Conservation (phyloP, 2,888 invertebrate species). For the Conomelus anceps region DNA sequence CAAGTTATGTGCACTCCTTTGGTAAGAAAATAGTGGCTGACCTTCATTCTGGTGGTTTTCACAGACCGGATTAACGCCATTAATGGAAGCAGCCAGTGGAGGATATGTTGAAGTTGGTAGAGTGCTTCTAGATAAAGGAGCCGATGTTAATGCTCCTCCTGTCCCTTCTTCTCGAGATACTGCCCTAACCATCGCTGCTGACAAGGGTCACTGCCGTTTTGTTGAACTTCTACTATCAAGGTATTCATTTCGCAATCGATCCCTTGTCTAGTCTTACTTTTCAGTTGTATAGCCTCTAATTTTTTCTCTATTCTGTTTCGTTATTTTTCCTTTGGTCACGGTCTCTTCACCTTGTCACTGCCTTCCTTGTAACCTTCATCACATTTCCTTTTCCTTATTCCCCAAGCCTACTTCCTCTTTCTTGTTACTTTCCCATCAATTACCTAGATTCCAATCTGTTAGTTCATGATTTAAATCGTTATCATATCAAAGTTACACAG, state of each 20-base stretch:
- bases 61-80: constrained; percentile 90
- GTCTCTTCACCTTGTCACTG: neutral
- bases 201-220: constrained; percentile 95
- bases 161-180: constrained; percentile 97
- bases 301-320: neutral
- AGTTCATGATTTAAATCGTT: too few relatives aligned
- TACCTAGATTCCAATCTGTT: too few relatives aligned
- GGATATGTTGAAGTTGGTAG: constrained; percentile 98
- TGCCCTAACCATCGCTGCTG: constrained; percentile 98
- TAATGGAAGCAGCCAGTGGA: constrained; percentile 99
- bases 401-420: too few relatives aligned
- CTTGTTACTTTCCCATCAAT: too few relatives aligned
- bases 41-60: neutral
- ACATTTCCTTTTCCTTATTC: too few relatives aligned
- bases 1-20: neutral
- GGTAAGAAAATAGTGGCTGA: neutral
- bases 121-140: constrained; percentile 90
- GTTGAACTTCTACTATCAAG: constrained; percentile 72
- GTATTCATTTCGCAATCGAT: constrained; percentile 39
- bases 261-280: neutral
- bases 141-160: constrained; percentile 97
- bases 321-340: neutral
- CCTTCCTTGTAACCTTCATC: too few relatives aligned
- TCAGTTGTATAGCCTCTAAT: neutral
- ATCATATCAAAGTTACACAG: too few relatives aligned